Conservation (phyloP, 2,113 vertebrate species). For the Ceratotherium simum region DNA sequence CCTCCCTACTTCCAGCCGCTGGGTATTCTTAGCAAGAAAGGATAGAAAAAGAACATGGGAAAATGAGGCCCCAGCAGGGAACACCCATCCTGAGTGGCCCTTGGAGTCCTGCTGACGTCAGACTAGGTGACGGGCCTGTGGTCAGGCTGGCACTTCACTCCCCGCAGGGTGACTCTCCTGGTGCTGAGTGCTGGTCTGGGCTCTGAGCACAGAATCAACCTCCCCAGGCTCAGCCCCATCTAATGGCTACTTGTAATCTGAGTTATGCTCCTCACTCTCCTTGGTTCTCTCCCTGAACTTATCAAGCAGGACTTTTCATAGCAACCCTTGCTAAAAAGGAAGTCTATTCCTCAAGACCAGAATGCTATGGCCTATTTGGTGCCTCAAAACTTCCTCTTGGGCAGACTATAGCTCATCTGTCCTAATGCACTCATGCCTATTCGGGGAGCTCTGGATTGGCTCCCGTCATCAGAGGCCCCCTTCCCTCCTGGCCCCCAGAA, state of each 20-base stretch:
- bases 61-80: not conserved
- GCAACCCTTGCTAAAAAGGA: not conserved
- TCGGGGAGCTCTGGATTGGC: not conserved
- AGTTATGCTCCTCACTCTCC: not conserved
- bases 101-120: not conserved
- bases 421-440: not conserved
- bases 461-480: not conserved
- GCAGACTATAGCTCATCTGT: not conserved
- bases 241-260: not conserved
- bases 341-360: not conserved
- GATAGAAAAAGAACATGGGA: not conserved
- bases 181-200: not conserved
- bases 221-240: not conserved
- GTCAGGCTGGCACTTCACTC: not conserved
- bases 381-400: not conserved
- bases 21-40: constrained; percentile 10
- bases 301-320: not conserved
- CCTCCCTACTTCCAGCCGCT: not conserved
- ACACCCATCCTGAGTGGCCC: not conserved
- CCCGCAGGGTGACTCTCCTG: not conserved
- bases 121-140: not conserved
- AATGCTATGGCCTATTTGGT: not conserved
- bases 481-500: not conserved
- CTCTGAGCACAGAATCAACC: not conserved
- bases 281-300: not conserved